Evolutionary conservation across 2,888 invertebrate genomes (phyloP), one percentile per base, ranked within the genome.

Genomic region (Stenoptilia bipunctidactyla): DNA sequence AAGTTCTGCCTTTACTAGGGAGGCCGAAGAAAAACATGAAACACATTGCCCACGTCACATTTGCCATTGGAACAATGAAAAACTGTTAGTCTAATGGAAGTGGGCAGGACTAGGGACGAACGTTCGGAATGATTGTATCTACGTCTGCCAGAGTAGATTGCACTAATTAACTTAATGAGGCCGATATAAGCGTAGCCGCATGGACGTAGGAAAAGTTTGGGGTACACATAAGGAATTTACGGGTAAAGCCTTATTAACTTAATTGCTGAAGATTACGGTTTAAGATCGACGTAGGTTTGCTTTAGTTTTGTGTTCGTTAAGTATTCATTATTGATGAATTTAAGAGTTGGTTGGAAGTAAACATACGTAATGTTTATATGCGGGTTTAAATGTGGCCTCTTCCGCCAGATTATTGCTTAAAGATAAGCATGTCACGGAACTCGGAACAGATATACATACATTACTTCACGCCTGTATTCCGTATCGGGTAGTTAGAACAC

Each of bases 141-240:
- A 30, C 30, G 12, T 30, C 30, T 10, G n/a, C 4, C n/a, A n/a
- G 30, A 57, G 58, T 53, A 60, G 60, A 56, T 53, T 56, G 50
- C 55, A 53, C 58, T 71, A 72, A 71, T 73, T 70, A 73, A 59
- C 59, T 64, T 64, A 72, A 73, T 70, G 65, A 71, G 63, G 55
- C 54, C 30, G 12, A 30, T 30, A 30, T 30, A 12, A 3, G 30
- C 10, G 10, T 30, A 30, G 20, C 20, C 20, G 8, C 20, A 8
- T 20, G 8, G 20, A 20, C 8, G 20, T 3, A 30, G 30, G 30
- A 30, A 30, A 30, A 30, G 6, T 30, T 30, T 30, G 9, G 30
- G 30, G 25, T 12, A 30, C 4, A 30, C 30, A 30, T 12, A 30
- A 9, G 30, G 8, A 30, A 30, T 30, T 30, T 30, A 30, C 30